Evolutionary conservation across 2,113 vertebrate species (phyloP).

Genomic region (Saccopteryx leptura): DNA sequence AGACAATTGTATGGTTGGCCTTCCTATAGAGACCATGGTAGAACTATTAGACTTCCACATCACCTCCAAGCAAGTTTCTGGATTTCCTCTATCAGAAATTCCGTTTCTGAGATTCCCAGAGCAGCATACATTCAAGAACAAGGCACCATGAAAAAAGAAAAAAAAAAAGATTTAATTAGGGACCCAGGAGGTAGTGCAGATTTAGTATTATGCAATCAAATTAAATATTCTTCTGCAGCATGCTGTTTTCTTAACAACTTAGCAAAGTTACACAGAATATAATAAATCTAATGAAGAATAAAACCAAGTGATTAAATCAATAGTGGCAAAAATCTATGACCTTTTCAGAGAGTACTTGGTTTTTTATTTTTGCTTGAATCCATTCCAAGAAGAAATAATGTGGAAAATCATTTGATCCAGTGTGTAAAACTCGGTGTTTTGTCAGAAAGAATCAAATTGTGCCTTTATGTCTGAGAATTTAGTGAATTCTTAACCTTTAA

Average conservation of each 20-base stretch:
- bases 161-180: slow-evolving; percentile 81
- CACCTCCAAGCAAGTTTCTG: slow-evolving; percentile 53
- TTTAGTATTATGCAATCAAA: slow-evolving; percentile 82
- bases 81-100: slow-evolving; percentile 52
- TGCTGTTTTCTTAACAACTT: slow-evolving; percentile 81
- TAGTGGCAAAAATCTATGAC: slow-evolving; percentile 68
- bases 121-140: slow-evolving; percentile 69
- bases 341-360: slow-evolving; percentile 59
- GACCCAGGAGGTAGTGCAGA: slow-evolving; percentile 83
- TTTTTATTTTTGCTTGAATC: slow-evolving; percentile 69
- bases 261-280: slow-evolving; percentile 72
- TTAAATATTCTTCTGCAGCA: slow-evolving; percentile 78
- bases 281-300: slow-evolving; percentile 78
- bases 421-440: slow-evolving; percentile 55
- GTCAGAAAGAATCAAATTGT: slow-evolving; percentile 32
- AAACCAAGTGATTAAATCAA: slow-evolving; percentile 77
- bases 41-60: background rate
- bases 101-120: slow-evolving; percentile 36
- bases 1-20: background rate
- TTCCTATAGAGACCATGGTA: slow-evolving; percentile 11
- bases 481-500: slow-evolving; percentile 2
- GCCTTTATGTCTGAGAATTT: slow-evolving; percentile 10
- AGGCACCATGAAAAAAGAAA: background rate
- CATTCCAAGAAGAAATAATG: slow-evolving; percentile 61
- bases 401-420: slow-evolving; percentile 67